Conservation (phyloP, 2,888 invertebrate species). For the Spisula subtruncata region DNA sequence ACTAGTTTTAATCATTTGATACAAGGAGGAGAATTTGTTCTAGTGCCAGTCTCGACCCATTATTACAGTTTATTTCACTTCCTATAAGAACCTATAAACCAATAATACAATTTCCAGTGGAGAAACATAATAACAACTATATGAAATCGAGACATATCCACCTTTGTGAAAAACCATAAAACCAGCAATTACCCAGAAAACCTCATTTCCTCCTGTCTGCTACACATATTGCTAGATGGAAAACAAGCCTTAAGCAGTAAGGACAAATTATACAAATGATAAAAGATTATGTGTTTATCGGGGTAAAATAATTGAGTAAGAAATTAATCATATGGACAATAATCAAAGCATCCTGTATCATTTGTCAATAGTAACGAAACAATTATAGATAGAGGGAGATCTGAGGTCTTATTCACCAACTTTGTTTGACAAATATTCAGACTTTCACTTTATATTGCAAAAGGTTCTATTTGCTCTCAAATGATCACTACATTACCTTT, state of each 20-base stretch:
- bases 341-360: slow-evolving; percentile 4
- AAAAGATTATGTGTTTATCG: background rate
- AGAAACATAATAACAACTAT: too few species aligned
- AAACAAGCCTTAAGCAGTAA: background rate
- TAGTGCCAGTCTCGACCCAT: too few species aligned
- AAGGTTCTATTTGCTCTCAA: too few species aligned
- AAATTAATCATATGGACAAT: background rate
- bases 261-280: background rate
- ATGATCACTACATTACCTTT: too few species aligned
- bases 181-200: slow-evolving; percentile 10
- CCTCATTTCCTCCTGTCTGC: slow-evolving; percentile 15
- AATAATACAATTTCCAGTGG: background rate
- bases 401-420: too few species aligned
- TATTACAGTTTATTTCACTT: too few species aligned
- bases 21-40: too few species aligned
- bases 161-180: background rate
- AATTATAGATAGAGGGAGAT: background rate
- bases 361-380: background rate
- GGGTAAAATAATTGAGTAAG: background rate
- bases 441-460: too few species aligned
- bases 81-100: too few species aligned
- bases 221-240: background rate
- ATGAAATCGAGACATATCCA: background rate
- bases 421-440: too few species aligned
- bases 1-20: too few species aligned